Conservation (phyloP, 2,113 vertebrate species). For the Zapornia atra region DNA sequence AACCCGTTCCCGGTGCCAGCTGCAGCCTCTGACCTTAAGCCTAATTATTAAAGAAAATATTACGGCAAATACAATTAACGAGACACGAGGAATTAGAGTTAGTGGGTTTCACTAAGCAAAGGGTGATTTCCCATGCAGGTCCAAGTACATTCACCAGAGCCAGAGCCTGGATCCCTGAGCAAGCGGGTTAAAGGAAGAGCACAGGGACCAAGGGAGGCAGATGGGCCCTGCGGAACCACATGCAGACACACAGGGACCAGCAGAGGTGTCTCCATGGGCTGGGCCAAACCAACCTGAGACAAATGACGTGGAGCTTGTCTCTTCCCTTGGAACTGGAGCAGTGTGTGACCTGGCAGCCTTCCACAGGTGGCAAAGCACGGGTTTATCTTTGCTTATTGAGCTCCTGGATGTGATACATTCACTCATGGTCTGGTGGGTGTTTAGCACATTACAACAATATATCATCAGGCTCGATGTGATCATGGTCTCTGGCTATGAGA, state of each 20-base stretch:
- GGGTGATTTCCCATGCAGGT: background rate
- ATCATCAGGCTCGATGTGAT: background rate
- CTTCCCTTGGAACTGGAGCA: background rate
- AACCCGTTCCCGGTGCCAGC: background rate
- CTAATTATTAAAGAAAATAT: background rate
- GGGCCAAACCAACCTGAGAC: background rate
- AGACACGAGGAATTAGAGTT: background rate
- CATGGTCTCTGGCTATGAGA: background rate
- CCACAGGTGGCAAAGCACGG: slow-evolving; percentile 11
- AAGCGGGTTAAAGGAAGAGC: background rate
- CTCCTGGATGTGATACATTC: slow-evolving; percentile 1
- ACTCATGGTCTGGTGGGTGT: background rate
- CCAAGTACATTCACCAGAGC: background rate
- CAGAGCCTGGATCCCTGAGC: background rate
- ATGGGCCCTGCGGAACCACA: background rate
- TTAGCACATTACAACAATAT: background rate
- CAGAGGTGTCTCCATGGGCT: background rate
- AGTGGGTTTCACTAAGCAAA: background rate
- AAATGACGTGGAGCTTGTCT: background rate
- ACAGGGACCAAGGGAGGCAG: background rate
- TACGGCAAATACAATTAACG: background rate
- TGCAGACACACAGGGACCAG: no score
- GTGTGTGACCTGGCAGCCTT: background rate
- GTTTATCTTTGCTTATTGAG: slow-evolving; percentile 44
- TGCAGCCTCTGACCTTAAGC: background rate